Evolutionary conservation across 53 echinoderm and acorn worm species (phyloP), one percentile per base, ranked within the genome.

Genomic region (Paracentrotus lividus): DNA sequence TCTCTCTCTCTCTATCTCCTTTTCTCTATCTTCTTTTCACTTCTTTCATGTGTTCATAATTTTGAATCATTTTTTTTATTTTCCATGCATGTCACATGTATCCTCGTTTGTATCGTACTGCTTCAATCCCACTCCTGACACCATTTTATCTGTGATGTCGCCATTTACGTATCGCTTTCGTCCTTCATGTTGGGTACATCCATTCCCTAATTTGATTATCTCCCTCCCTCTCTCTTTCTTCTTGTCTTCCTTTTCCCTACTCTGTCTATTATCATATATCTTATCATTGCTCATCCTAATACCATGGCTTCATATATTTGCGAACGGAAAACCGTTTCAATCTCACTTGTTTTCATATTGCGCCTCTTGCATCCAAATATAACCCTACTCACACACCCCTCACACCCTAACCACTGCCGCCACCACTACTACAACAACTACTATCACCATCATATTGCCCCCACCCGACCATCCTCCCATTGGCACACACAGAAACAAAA

Each of bases 401-500:
- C n/a, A 40, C 34, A 9, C 86, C 16, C 34, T 32, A 49, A 53
- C 55, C 20, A 21, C 44, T 23, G 20, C 24, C 24, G 24, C 44
- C 43, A 81, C 21, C 42, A 43, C 23, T 23, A 20, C 24, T 16
- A 32, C 85, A 26, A 7, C 36, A 49, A 8, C 49, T 14, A 26
- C 32, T 29, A 49, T 13, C 85, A 85, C 8, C 52, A 29, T 29
- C 29, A 29, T 14, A 16, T 16, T 7, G 9, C n/a, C 42, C 15
- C 27, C 0, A 8, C 78, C 27, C 78, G 14, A 47, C 51, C 51
- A 85, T 52, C 49, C 85, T 18, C 31, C 0, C 3, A 45, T 86
- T 32, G 45, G 24, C n/a, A 24, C 52, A 15, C 13, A 78, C 86
- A 95, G 95, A 94, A 93, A 61, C 97, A 94, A 20, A 93, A 34